Percentiles rank a stretch among this genome's conserved stretches.
Evolutionary conservation across 2,113 vertebrate genomes (phyloP).

Genomic region (Poeciliopsis turrubarensis): DNA sequence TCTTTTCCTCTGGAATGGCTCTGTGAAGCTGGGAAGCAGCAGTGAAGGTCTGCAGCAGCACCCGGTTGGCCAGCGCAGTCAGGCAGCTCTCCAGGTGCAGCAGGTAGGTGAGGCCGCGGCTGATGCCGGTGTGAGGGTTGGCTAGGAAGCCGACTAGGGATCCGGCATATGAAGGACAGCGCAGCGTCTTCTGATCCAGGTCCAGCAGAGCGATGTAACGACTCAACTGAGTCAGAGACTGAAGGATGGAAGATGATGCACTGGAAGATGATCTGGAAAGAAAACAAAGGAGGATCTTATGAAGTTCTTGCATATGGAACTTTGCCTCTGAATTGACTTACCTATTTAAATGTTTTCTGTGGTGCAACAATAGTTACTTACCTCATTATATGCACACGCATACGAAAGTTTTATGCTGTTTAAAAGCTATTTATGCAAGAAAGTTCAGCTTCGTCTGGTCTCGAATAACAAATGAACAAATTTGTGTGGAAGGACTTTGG

Average conservation of each 20-base stretch:
- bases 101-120: slow-evolving; percentile 89
- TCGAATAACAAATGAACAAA: too few species aligned
- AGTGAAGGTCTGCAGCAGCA: slow-evolving; percentile 88
- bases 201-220: slow-evolving; percentile 91
- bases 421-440: too few species aligned
- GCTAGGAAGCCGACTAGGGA: slow-evolving; percentile 83
- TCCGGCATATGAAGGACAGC: slow-evolving; percentile 88
- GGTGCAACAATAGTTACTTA: too few species aligned
- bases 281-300: neutral
- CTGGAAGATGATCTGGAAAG: slow-evolving; percentile 76
- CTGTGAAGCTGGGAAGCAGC: slow-evolving; percentile 76
- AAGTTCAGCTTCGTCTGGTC: too few species aligned
- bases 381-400: too few species aligned
- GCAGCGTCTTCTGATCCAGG: slow-evolving; percentile 89
- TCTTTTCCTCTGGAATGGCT: neutral
- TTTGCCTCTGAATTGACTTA: neutral
- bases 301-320: neutral
- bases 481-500: too few species aligned
- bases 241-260: slow-evolving; percentile 68
- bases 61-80: slow-evolving; percentile 85
- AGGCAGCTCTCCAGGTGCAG: slow-evolving; percentile 89
- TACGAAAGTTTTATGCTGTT: too few species aligned
- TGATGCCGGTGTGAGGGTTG: slow-evolving; percentile 83
- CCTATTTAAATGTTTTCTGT: neutral
- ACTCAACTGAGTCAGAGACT: slow-evolving; percentile 86